Conservation (phyloP, 1,140 invertebrate genomes). For the fruit fly (Drosophila melanogaster) region DNA sequence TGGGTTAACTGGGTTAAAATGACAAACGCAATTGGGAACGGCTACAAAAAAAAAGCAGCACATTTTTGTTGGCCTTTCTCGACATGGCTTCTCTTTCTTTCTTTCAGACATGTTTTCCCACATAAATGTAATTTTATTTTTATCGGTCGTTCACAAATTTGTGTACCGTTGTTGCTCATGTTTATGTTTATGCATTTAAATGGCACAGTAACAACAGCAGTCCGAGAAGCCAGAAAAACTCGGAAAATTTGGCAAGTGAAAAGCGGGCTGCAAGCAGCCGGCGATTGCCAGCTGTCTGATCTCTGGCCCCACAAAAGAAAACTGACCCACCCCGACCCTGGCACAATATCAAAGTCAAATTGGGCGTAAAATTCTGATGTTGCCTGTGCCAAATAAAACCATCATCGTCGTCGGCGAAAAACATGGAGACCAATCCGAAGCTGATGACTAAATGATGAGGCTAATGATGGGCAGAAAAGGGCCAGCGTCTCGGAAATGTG, state of each 20-base stretch:
- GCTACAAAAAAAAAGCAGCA: slow-evolving; percentile 33
- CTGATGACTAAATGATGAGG: slow-evolving; percentile 57
- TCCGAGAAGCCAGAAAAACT: slow-evolving; percentile 32
- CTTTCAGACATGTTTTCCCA: slow-evolving; percentile 40
- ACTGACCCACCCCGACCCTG: slow-evolving; percentile 33
- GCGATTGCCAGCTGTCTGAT: slow-evolving; percentile 48
- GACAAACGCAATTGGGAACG: slow-evolving; percentile 65
- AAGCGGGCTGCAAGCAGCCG: slow-evolving; percentile 48
- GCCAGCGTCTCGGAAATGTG: slow-evolving; percentile 18
- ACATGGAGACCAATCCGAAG: slow-evolving; percentile 44
- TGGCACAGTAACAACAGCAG: slow-evolving; percentile 44
- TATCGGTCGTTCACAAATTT: slow-evolving; percentile 53
- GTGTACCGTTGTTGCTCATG: slow-evolving; percentile 29
- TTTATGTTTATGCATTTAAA: slow-evolving; percentile 70
- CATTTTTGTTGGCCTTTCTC: slow-evolving; percentile 50
- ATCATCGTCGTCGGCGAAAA: slow-evolving; percentile 51
- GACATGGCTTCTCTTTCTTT: slow-evolving; percentile 21
- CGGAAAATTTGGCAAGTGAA: slow-evolving; percentile 54
- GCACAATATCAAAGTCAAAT: slow-evolving; percentile 74
- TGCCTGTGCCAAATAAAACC: slow-evolving; percentile 65
- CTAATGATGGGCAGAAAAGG: slow-evolving; percentile 26
- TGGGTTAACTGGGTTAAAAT: slow-evolving; percentile 77
- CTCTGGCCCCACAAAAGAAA: slow-evolving; percentile 9
- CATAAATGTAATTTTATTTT: slow-evolving; percentile 48
- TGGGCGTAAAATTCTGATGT: slow-evolving; percentile 55